A percentile compares a stretch with the other conserved stretches of the same genome.
Conservation (phyloP, 2,113 vertebrate genomes). For the Thunnus maccoyii region DNA sequence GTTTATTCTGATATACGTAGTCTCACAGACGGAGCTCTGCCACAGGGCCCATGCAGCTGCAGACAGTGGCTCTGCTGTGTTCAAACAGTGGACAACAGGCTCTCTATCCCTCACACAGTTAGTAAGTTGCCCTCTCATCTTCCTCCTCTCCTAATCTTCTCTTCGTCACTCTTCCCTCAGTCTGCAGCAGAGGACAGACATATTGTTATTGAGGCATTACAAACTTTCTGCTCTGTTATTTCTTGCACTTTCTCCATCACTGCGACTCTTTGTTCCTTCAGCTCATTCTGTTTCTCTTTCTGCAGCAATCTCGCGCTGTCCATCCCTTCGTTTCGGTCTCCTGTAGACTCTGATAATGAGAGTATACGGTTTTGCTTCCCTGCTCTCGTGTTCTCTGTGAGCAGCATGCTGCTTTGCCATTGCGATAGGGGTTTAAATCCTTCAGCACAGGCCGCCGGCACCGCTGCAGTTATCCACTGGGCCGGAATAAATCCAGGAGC, state of each 20-base stretch:
- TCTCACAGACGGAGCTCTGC: slow-evolving; percentile 55
- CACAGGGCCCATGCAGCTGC: slow-evolving; percentile 73
- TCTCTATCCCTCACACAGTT: slow-evolving; percentile 60
- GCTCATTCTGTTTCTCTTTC: slow-evolving; percentile 28
- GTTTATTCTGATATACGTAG: slow-evolving; percentile 20
- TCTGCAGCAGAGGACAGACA: slow-evolving; percentile 15
- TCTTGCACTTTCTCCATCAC: slow-evolving; percentile 2
- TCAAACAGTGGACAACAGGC: slow-evolving; percentile 62
- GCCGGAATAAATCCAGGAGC: slow-evolving; percentile 75
- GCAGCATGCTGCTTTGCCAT: slow-evolving; percentile 48
- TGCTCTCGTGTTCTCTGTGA: slow-evolving; percentile 56
- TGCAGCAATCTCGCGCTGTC: slow-evolving; percentile 21
- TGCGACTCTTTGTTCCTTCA: slow-evolving; percentile 17
- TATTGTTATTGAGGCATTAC: not conserved
- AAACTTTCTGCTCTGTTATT: slow-evolving; percentile 39
- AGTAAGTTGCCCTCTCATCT: slow-evolving; percentile 45
- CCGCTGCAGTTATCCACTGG: slow-evolving; percentile 67
- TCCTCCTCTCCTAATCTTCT: slow-evolving; percentile 43
- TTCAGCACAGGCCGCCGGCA: slow-evolving; percentile 47
- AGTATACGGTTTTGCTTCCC: slow-evolving; percentile 60
- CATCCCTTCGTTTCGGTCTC: slow-evolving; percentile 41
- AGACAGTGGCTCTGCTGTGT: slow-evolving; percentile 77
- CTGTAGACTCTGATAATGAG: slow-evolving; percentile 67
- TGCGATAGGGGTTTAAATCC: slow-evolving; percentile 67
- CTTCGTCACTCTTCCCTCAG: slow-evolving; percentile 17